Base-by-base conservation (phyloP, 2,797 vertebrate genomes). In the Hafferia zeledoni region DNA sequence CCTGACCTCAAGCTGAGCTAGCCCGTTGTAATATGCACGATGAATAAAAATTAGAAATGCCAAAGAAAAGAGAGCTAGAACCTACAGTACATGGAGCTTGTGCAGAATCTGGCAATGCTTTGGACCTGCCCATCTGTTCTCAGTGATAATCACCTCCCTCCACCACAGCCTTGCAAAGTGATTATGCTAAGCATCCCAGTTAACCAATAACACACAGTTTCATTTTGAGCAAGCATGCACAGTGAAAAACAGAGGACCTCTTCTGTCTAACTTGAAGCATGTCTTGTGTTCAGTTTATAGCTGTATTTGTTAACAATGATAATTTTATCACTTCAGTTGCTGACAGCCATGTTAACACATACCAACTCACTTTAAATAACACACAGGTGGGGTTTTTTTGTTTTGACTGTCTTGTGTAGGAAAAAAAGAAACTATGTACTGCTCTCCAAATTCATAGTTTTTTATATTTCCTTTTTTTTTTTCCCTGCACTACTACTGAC, bases 141-240 rank as follows among this genome's bases (percentile, higher is more conserved):
- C 97, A 91, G 97, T 98, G 98, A 98, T 99, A 98, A 99, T 98
- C 98, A 97, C 98, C 98, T 98, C 98, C 98, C 98, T 98, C 98
- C 95, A 98, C 98, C 98, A 97, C 98, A 94, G 98, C 97, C 98
- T 98, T 97, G 98, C 98, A 96, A 98, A 98, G 98, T 98, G 98
- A 98, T 98, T 99, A 98, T 98, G 95, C 97, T 98, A 98, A 98
- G 98, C 98, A 98, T 98, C 91, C 94, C 96, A 96, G 97, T 98
- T 98, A 98, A 98, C 98, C 98, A 98, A 98, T 98, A 98, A 97
- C 97, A 97, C 71, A 97, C 96, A 96, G 97, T 96, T 97, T 97
- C 97, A 95, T 97, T 98, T 97, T 93, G 95, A 98, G 95, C 96
- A 96, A 94, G 94, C 96, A 33, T 77, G 95, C 94, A 97, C 78